Conservation (phyloP, 2,113 vertebrate genomes). For the Suncus etruscus region DNA sequence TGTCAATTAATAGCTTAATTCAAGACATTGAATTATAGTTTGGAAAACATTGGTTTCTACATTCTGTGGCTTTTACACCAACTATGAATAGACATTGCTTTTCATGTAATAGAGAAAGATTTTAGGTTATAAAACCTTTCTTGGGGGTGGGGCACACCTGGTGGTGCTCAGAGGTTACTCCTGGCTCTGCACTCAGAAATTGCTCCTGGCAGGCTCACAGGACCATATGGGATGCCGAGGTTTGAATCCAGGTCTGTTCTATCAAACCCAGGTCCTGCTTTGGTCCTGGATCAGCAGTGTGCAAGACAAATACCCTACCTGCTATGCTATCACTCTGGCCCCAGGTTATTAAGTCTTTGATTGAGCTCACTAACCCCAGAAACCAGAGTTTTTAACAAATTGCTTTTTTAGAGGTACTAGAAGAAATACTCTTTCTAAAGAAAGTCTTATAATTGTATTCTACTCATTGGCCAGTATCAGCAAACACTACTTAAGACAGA, state of each 20-base stretch:
- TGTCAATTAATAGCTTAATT: constrained; percentile 26
- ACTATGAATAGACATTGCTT: not conserved
- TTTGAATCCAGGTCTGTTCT: no score
- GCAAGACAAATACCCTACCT: no score
- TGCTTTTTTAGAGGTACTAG: not conserved
- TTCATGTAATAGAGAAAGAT: not conserved
- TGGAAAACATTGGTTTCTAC: not conserved
- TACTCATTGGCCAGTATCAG: not conserved
- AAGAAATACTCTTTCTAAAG: not conserved
- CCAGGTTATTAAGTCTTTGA: no score
- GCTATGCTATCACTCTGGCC: no score
- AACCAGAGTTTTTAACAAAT: not conserved
- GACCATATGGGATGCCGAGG: no score
- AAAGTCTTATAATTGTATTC: not conserved
- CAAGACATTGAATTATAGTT: not conserved
- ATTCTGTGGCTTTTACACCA: constrained; percentile 29
- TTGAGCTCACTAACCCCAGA: not conserved
- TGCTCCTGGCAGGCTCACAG: no score
- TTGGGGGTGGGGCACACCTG: no score
- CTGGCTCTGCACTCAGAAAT: no score
- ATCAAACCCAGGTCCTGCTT: no score
- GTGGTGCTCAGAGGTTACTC: no score
- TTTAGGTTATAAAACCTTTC: no score
- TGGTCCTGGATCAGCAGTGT: no score
- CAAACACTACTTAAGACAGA: constrained; percentile 40